These are phyloP conservation scores for Thecophora atra DNA, from an alignment of 2,888 invertebrate genomes.

Conservation along the genomic window DNA sequence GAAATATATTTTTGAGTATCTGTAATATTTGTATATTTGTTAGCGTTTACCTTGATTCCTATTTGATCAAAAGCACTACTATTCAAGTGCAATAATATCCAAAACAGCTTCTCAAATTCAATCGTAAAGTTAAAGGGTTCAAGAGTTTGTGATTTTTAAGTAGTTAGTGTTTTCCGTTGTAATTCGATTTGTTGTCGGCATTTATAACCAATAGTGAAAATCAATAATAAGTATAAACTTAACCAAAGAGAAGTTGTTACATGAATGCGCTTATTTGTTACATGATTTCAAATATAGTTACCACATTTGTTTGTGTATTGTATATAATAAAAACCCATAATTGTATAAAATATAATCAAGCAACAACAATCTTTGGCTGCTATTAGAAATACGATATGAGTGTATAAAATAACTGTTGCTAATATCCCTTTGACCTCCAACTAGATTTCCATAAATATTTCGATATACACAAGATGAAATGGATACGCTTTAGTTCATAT, in stretches of 20 bases:
- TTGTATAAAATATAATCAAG: no score
- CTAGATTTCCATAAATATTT: no score
- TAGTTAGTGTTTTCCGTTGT: background rate
- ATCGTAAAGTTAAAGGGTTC: background rate
- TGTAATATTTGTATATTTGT: constrained; percentile 23
- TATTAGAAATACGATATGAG: no score
- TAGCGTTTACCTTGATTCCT: constrained; percentile 26
- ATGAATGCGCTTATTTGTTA: constrained; percentile 30
- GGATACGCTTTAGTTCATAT: no score
- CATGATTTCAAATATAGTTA: constrained; percentile 20
- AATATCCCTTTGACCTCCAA: no score
- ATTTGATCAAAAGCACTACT: background rate
- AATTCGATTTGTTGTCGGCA: background rate
- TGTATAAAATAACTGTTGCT: no score
- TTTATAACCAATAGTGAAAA: no score
- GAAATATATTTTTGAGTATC: constrained; percentile 18
- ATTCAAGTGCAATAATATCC: background rate
- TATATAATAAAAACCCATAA: background rate
- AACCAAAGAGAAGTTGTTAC: constrained; percentile 6
- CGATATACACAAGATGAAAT: no score
- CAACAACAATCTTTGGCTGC: no score
- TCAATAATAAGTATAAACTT: constrained; percentile 5
- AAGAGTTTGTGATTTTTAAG: background rate
- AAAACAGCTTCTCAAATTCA: background rate
- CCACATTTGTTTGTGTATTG: constrained; percentile 14